A percentile compares a stretch with the other conserved stretches of the same genome.
Evolutionary conservation across 2,113 vertebrate genomes (phyloP).

Genomic region (Limanda limanda): DNA sequence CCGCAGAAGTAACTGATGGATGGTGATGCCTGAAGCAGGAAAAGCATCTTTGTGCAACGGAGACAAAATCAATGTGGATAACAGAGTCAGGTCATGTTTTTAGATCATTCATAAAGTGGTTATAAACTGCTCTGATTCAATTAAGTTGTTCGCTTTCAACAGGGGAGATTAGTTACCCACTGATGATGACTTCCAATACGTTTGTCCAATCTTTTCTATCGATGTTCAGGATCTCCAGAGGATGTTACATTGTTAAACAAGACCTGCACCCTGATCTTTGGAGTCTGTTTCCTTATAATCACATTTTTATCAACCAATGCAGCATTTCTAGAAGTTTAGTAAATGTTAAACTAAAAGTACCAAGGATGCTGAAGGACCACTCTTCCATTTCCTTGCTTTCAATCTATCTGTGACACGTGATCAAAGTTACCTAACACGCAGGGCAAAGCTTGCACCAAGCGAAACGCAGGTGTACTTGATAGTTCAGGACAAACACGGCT

Average conservation of each 20-base stretch:
- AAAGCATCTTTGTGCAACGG: conserved; percentile 26
- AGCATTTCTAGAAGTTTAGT: no score
- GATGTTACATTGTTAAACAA: no score
- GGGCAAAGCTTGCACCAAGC: no score
- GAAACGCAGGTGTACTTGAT: background rate
- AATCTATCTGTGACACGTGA: no score
- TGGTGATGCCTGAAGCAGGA: conserved; percentile 17
- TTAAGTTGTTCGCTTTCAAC: background rate
- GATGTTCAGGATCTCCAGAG: no score
- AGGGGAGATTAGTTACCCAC: background rate
- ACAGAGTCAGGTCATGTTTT: conserved; percentile 15
- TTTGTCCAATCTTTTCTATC: background rate
- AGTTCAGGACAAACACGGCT: background rate
- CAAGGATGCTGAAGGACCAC: no score
- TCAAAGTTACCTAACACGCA: no score
- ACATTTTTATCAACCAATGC: no score
- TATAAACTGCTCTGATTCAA: background rate
- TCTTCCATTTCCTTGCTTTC: no score
- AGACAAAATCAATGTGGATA: conserved; percentile 38
- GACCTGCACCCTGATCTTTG: no score
- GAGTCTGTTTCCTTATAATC: no score
- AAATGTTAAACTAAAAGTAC: no score
- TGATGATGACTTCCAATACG: background rate
- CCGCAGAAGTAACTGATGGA: conserved; percentile 51
- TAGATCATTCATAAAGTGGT: conserved; percentile 1